Percentiles rank a stretch among this genome's conserved stretches.
Evolutionary conservation across 2,888 invertebrate species (phyloP).

Genomic region (Congeria kusceri): DNA sequence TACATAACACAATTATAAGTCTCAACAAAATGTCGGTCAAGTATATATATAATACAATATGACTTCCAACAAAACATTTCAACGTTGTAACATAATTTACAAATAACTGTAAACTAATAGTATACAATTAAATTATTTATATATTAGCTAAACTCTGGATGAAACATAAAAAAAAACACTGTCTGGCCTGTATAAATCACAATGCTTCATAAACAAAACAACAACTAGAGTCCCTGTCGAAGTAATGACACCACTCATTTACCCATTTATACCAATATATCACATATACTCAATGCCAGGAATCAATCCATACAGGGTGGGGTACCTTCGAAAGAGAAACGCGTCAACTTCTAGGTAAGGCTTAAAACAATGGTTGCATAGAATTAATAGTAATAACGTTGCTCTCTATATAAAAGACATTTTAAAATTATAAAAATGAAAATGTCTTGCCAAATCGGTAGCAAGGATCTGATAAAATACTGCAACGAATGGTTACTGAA

Average conservation of each 20-base stretch:
- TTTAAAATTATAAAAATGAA: too few species aligned
- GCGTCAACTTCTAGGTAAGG: too few species aligned
- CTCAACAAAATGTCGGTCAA: too few species aligned
- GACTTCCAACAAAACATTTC: too few species aligned
- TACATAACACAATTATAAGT: too few species aligned
- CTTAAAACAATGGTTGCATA: too few species aligned
- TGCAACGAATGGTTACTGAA: too few species aligned
- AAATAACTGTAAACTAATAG: neutral
- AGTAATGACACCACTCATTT: conserved; percentile 38
- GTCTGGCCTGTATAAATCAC: conserved; percentile 1
- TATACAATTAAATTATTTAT: neutral
- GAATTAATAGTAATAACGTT: too few species aligned
- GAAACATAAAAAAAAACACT: conserved; percentile 11
- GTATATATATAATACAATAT: too few species aligned
- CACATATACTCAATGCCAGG: conserved; percentile 10
- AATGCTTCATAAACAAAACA: conserved; percentile 6
- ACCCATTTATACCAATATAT: conserved; percentile 33
- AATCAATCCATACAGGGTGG: neutral
- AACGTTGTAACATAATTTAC: neutral
- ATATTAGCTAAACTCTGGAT: conserved; percentile 33
- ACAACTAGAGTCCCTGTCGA: conserved; percentile 32
- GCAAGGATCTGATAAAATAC: too few species aligned
- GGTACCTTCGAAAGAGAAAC: neutral
- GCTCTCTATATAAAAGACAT: too few species aligned
- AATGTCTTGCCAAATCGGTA: too few species aligned